Percentiles rank a stretch among this genome's conserved stretches.
These are phyloP conservation scores for Ceryle rudis DNA, from an alignment of 2,797 vertebrate species.

Conservation along the genomic window DNA sequence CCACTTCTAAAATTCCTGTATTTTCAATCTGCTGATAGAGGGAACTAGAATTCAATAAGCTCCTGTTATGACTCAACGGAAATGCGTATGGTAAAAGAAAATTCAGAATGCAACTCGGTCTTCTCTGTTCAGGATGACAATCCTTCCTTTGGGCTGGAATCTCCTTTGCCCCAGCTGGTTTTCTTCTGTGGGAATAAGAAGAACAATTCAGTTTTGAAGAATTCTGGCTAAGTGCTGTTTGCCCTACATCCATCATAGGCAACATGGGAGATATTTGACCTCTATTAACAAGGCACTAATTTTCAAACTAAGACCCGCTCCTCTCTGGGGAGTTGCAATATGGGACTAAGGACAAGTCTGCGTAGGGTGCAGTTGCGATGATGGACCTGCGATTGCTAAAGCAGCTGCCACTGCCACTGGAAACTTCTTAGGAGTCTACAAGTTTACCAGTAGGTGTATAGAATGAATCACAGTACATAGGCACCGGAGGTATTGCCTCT, in stretches of 20 bases:
- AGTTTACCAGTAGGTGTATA: not conserved
- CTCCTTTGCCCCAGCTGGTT: not conserved
- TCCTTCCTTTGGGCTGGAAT: not conserved
- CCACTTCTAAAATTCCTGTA: not conserved
- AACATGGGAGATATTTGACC: not conserved
- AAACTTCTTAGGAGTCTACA: not conserved
- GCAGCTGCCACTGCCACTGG: not conserved
- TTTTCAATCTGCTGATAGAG: not conserved
- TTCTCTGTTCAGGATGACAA: not conserved
- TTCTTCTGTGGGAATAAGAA: not conserved
- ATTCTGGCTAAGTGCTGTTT: not conserved
- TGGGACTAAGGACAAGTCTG: not conserved
- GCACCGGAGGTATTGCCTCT: not conserved
- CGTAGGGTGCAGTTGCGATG: not conserved
- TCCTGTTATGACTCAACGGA: not conserved
- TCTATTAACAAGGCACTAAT: not conserved
- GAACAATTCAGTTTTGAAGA: not conserved
- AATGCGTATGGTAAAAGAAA: not conserved
- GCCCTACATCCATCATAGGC: not conserved
- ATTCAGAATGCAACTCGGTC: not conserved
- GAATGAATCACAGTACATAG: not conserved
- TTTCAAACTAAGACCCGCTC: not conserved
- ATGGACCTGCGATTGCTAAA: not conserved
- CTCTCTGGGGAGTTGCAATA: not conserved
- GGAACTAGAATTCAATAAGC: not conserved